Evolutionary conservation across 1,140 invertebrate species (phyloP).

Genomic region (Hylyphantes graminicola): DNA sequence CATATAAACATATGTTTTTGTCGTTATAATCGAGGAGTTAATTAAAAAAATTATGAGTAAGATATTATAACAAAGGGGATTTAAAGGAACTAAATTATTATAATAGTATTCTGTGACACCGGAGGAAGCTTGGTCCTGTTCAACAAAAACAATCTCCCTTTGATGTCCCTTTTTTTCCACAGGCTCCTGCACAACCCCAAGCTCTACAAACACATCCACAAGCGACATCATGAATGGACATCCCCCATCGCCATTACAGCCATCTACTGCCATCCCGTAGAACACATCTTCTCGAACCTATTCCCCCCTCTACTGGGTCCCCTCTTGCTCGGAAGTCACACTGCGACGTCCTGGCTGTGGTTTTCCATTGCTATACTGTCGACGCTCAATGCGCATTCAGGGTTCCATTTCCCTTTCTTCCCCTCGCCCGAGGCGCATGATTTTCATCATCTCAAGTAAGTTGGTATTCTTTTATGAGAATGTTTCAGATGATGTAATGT

Average conservation of each 20-base stretch:
- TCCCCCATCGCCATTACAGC: slow-evolving; percentile 84
- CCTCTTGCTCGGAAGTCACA: slow-evolving; percentile 82
- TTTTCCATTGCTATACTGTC: slow-evolving; percentile 82
- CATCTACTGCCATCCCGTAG: slow-evolving; percentile 88
- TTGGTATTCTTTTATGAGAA: slow-evolving; percentile 32
- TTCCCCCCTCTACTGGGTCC: slow-evolving; percentile 84
- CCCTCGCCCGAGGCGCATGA: slow-evolving; percentile 92
- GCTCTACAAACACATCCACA: slow-evolving; percentile 87
- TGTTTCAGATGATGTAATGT: background rate
- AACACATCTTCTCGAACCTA: slow-evolving; percentile 86
- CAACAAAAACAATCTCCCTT: too few relatives aligned
- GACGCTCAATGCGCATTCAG: slow-evolving; percentile 87
- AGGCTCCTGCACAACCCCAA: slow-evolving; percentile 81
- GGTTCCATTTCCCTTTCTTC: slow-evolving; percentile 89
- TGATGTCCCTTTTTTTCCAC: slow-evolving; percentile 49
- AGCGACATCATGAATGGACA: slow-evolving; percentile 89
- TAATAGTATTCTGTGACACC: too few relatives aligned
- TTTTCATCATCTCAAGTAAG: slow-evolving; percentile 89
- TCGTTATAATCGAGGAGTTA: too few relatives aligned
- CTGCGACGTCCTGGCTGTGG: slow-evolving; percentile 86
- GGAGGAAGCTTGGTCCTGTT: too few relatives aligned
- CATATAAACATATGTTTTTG: too few relatives aligned
- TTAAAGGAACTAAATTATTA: too few relatives aligned
- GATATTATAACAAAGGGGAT: too few relatives aligned
- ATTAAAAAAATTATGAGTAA: too few relatives aligned